Base-by-base conservation (phyloP, 2,888 invertebrate genomes). In the Agrochola circellaris region DNA sequence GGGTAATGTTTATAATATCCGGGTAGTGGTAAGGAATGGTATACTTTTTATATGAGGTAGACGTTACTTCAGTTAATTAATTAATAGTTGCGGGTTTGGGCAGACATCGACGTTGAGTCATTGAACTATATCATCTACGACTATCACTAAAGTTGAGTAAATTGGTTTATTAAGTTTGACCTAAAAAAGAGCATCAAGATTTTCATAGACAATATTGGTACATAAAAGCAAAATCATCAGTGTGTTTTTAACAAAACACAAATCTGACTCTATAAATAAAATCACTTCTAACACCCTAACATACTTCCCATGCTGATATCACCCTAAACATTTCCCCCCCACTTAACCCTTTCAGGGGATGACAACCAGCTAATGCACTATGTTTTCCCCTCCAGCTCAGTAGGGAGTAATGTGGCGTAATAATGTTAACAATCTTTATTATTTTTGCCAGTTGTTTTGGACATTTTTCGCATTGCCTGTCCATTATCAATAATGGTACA, bases 281-380 rank as follows among this genome's bases (percentile, higher is more conserved):
- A 51, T 61, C 61, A 68, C 56, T 34, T 30, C 30, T 42, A 34
- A 23, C 4, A 67, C n/a, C 67, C 54, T 48, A 60, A 82, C 26
- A 56, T 76, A 58, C 51, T 69, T 26, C 15, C 20, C 65, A 54
- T 85, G 26, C 26, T 45, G 54, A 73, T 56, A 54, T 56, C 66
- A 61, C 71, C 66, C 75, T 42, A 61, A 71, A 56, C 26, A 15
- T 45, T 65, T 73, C 54, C 75, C 75, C 54, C 66, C 69, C 79
- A 76, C 75, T 79, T 85, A 86, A 86, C 87, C 74, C 87, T 79
- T 86, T 80, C 70, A 82, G 45, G 30, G 64, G 60, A 71, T 87
- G 82, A 75, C 79, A 87, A 77, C 68, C 75, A 74, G 77, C 79
- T 84, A 87, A 87, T 86, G 85, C 79, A 87, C 82, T 85, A 70